Evolutionary conservation across 1,140 invertebrate genomes (phyloP), one percentile per base, ranked within the genome.

Genomic region (Drosophila orena): DNA sequence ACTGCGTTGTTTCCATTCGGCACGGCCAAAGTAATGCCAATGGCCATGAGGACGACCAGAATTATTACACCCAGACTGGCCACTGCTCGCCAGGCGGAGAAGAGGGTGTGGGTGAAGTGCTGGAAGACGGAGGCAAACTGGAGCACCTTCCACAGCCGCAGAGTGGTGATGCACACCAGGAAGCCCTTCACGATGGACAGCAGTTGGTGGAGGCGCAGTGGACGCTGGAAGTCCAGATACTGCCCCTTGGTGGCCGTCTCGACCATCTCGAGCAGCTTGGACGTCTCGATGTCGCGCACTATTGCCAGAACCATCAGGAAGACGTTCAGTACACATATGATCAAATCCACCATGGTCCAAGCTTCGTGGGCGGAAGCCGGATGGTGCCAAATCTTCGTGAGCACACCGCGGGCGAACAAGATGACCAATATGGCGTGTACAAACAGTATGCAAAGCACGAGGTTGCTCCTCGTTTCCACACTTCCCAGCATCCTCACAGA

Each of bases 141-240:
- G 2, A 91, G 50, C 1, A 91, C 71, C 24, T 90, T 88, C 90
- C 90, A 91, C 17, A 91, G 30, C 0, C 90, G 81, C 44, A 91
- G 3, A 0, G 90, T 91, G n/a, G 90, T 75, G 4, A 88, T 4
- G 17, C 55, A 54, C 12, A 91, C 44, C 0, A 91, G 77, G 10
- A 91, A 73, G 1, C 85, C 90, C 22, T 69, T 5, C 1, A 66
- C 8, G 0, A 79, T 6, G 1, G 1, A 24, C n/a, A 34, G 22
- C 0, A 58, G 0, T 4, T 34, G 4, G 6, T 76, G 50, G 2
- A 88, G 3, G 0, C 54, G 56, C 14, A 56, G 10, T 5, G 76
- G 75, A 1, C 55, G 30, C 0, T 64, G 58, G 8, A 85, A 78
- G 37, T 77, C 54, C 0, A 91, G 27, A 27, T 60, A 91, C 4